Conservation (phyloP, 2,113 vertebrate species). For the Rafetus swinhoei region DNA sequence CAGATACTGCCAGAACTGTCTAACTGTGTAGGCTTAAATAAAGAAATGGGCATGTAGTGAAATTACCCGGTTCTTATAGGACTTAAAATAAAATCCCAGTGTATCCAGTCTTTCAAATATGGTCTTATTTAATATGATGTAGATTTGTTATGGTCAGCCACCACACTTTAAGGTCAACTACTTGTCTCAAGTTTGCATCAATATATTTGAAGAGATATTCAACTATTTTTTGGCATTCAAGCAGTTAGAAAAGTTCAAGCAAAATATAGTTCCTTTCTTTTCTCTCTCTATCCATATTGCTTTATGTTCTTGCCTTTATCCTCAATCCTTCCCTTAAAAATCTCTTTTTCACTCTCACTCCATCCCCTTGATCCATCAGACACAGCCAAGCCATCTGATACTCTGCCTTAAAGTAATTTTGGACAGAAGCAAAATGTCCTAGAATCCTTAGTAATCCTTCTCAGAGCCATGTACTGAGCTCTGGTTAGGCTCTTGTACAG, state of each 20-base stretch:
- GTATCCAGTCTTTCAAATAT: constrained; percentile 1
- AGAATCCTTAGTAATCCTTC: constrained; percentile 83
- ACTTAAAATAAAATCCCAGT: neutral
- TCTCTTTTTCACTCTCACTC: constrained; percentile 74
- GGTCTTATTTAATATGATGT: constrained; percentile 1
- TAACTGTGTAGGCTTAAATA: neutral
- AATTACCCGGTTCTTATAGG: constrained; percentile 16
- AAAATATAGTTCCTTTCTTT: constrained; percentile 74
- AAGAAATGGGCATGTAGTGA: neutral
- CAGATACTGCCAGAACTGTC: constrained; percentile 13
- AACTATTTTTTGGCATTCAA: constrained; percentile 21
- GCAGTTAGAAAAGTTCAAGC: constrained; percentile 75
- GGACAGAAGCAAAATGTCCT: constrained; percentile 81
- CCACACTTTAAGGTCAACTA: constrained; percentile 30
- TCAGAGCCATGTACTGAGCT: constrained; percentile 80
- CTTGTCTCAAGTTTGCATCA: constrained; percentile 38
- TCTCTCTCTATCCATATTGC: constrained; percentile 66
- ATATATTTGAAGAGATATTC: constrained; percentile 44
- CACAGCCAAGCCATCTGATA: constrained; percentile 74
- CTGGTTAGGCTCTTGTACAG: constrained; percentile 75
- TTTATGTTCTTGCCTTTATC: constrained; percentile 78
- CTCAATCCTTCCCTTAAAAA: constrained; percentile 78
- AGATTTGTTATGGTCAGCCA: neutral
- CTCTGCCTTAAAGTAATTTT: constrained; percentile 82
- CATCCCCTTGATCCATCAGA: constrained; percentile 79